Evolutionary conservation across 2,113 vertebrate species (phyloP).

Genomic region (Callionymus lyra): DNA sequence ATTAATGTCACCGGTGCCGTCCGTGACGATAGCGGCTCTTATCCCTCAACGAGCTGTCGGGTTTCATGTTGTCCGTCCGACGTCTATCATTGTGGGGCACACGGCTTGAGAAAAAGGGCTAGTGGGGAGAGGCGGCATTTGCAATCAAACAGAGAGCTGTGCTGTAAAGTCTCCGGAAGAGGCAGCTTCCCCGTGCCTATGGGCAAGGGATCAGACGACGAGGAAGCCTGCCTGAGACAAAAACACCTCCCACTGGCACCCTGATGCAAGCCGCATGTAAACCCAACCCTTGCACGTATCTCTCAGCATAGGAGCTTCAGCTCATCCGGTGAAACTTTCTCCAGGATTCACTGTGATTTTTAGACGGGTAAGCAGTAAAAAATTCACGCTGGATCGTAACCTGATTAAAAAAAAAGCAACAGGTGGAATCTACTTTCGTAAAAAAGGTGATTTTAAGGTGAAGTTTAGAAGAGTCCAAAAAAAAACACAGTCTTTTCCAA

Average conservation of each 20-base stretch:
- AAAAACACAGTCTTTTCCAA: too few species aligned
- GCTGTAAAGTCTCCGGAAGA: conserved; percentile 71
- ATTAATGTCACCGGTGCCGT: conserved; percentile 41
- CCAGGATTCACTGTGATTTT: conserved; percentile 27
- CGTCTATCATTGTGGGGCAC: conserved; percentile 54
- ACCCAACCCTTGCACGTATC: conserved; percentile 59
- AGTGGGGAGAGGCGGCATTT: conserved; percentile 58
- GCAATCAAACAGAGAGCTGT: conserved; percentile 68
- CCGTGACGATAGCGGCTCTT: conserved; percentile 27
- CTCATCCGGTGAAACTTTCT: conserved; percentile 3
- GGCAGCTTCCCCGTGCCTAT: conserved; percentile 65
- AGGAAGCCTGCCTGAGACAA: conserved; percentile 69
- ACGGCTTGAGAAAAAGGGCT: conserved; percentile 51
- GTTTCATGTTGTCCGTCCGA: conserved; percentile 54
- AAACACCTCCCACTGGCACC: conserved; percentile 65
- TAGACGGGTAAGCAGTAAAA: conserved; percentile 13
- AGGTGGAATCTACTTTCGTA: conserved; percentile 43
- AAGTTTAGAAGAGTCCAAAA: too few species aligned
- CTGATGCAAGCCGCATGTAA: conserved; percentile 73
- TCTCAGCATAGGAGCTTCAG: conserved; percentile 40
- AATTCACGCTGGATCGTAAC: conserved; percentile 23
- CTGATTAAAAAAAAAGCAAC: conserved; percentile 18
- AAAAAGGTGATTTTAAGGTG: too few species aligned
- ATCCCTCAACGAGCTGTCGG: conserved; percentile 46
- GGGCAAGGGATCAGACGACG: conserved; percentile 71